A percentile compares a stretch with the other conserved stretches of the same genome.
phyloP scores from a whole-genome alignment of 2,797 vertebrate species.

The Pangasius mekongensis region DNA sequence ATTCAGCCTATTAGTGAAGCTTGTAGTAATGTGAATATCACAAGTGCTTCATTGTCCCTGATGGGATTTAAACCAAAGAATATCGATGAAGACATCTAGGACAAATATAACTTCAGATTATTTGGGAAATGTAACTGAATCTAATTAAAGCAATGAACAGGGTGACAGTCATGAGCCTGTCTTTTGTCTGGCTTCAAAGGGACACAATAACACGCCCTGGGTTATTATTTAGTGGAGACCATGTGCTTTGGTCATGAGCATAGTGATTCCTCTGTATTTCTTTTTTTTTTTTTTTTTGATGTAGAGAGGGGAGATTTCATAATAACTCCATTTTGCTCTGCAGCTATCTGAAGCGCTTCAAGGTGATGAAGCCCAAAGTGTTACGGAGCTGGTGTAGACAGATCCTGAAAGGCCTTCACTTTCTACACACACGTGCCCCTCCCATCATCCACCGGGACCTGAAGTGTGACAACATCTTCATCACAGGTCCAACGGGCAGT shows the following conservation, averaged over 20 bases:
- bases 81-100: neutral
- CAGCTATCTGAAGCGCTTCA: constrained; percentile 97
- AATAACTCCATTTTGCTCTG: constrained; percentile 22
- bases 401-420: constrained; percentile 95
- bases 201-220: neutral
- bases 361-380: constrained; percentile 99
- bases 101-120: neutral
- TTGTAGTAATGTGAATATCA: neutral
- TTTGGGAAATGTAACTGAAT: neutral
- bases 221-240: neutral
- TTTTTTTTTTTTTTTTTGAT: neutral
- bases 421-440: constrained; percentile 93
- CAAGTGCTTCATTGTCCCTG: neutral
- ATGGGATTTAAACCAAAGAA: neutral
- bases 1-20: neutral
- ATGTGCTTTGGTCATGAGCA: neutral
- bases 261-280: neutral
- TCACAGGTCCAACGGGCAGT: constrained; percentile 96
- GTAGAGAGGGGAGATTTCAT: neutral
- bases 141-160: neutral
- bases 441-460: constrained; percentile 98
- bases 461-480: constrained; percentile 99
- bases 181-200: neutral
- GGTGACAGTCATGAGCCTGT: neutral
- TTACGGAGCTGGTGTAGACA: constrained; percentile 96